Conservation (phyloP, 1,140 invertebrate species). For the Neodiprion fabricii region DNA sequence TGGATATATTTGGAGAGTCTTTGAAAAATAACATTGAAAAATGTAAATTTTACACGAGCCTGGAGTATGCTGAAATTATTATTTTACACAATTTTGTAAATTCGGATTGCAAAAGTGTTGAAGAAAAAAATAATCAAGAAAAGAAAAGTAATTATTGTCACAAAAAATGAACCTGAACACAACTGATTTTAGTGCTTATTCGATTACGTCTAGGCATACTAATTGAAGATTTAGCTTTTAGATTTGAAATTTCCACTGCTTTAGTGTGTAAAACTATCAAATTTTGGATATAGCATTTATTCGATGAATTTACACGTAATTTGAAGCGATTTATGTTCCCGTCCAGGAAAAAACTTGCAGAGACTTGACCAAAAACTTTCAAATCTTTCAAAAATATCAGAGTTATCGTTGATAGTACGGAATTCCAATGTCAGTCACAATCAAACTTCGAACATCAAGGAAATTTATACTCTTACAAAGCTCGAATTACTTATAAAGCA, state of each 20-base stretch:
- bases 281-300: conserved; percentile 28
- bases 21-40: too few species aligned
- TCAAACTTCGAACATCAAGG: conserved; percentile 30
- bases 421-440: conserved; percentile 17
- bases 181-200: too few species aligned
- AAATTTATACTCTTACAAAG: neutral
- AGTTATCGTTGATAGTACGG: conserved; percentile 24
- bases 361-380: conserved; percentile 26
- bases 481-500: conserved; percentile 14
- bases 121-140: conserved; percentile 4
- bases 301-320: conserved; percentile 24
- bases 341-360: conserved; percentile 19
- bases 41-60: neutral
- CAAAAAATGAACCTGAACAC: neutral
- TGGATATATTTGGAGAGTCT: neutral
- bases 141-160: conserved; percentile 14
- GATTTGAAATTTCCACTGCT: conserved; percentile 21
- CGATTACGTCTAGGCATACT: too few species aligned
- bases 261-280: conserved; percentile 21
- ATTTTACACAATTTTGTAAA: neutral
- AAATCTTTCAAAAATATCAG: conserved; percentile 29
- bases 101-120: conserved; percentile 16
- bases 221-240: conserved; percentile 10
- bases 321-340: conserved; percentile 28
- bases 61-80: conserved; percentile 10